phyloP scores from a whole-genome alignment of 2,797 vertebrate genomes.

The Sitta carolinensis region DNA sequence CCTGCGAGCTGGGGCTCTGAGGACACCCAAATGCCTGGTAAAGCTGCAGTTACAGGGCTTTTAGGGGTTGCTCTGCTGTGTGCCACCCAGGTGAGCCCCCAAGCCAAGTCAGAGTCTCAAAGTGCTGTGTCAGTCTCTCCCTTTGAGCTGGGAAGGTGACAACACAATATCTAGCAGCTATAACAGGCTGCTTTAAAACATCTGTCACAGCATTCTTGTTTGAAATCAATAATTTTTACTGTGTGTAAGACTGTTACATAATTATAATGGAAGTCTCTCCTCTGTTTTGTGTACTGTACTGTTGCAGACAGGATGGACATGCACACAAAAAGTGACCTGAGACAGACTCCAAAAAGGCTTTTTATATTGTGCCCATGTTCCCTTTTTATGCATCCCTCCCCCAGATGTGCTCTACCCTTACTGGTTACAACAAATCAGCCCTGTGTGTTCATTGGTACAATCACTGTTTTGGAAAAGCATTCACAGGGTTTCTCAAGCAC shows the following conservation, averaged over 20 bases:
- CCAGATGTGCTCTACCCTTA: too few relatives aligned
- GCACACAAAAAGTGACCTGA: too few relatives aligned
- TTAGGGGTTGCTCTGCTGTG: background rate
- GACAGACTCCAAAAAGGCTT: too few relatives aligned
- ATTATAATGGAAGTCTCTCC: background rate
- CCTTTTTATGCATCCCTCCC: too few relatives aligned
- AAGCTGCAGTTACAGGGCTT: background rate
- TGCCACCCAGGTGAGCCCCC: background rate
- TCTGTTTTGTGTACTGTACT: background rate
- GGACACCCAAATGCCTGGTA: too few relatives aligned
- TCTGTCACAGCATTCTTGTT: background rate
- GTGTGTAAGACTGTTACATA: background rate
- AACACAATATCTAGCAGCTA: background rate
- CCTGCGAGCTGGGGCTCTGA: background rate
- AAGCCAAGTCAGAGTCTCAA: accelerated
- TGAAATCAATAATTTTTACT: background rate
- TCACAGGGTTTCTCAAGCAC: too few relatives aligned
- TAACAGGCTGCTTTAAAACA: background rate
- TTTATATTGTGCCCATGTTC: too few relatives aligned
- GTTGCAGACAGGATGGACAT: too few relatives aligned
- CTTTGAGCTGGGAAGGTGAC: background rate
- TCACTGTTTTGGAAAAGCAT: too few relatives aligned
- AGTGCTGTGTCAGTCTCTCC: too few relatives aligned
- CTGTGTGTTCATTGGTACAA: too few relatives aligned
- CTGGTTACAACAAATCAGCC: too few relatives aligned